phyloP scores from a whole-genome alignment of 2,888 invertebrate genomes.

The Ditula angustiorana region DNA sequence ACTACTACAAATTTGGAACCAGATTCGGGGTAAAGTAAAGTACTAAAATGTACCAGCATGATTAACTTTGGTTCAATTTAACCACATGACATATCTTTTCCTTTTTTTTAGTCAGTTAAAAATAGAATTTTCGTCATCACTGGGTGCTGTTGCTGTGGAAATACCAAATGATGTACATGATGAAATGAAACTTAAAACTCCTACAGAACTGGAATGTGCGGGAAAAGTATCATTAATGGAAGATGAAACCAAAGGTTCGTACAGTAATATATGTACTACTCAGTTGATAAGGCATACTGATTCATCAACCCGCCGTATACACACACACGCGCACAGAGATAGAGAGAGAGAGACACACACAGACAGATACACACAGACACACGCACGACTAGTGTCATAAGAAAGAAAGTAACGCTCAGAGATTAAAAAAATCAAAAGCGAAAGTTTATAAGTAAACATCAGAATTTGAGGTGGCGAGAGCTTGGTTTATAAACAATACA shows the following conservation, averaged over 20 bases:
- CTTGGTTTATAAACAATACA: no score
- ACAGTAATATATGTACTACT: neutral
- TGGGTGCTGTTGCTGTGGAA: constrained; percentile 10
- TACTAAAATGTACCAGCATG: neutral
- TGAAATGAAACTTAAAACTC: neutral
- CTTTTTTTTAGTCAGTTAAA: constrained; percentile 25
- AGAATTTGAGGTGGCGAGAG: no score
- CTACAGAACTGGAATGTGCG: neutral
- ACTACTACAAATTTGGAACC: constrained; percentile 40
- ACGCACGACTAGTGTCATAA: no score
- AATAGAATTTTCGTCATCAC: constrained; percentile 18
- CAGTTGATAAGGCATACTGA: no score
- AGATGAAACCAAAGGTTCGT: constrained; percentile 21
- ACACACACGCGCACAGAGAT: no score
- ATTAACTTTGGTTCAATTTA: neutral
- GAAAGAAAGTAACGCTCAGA: no score
- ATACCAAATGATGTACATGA: constrained; percentile 2
- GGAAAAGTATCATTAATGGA: constrained; percentile 5
- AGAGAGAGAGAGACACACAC: no score
- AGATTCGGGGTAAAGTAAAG: constrained; percentile 44
- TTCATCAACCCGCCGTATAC: no score
- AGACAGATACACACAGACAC: no score
- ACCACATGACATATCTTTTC: neutral
- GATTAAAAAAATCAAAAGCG: no score
- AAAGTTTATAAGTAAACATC: no score